phyloP scores from a whole-genome alignment of 2,888 invertebrate genomes.

The Glyphotaelius pellucidus region DNA sequence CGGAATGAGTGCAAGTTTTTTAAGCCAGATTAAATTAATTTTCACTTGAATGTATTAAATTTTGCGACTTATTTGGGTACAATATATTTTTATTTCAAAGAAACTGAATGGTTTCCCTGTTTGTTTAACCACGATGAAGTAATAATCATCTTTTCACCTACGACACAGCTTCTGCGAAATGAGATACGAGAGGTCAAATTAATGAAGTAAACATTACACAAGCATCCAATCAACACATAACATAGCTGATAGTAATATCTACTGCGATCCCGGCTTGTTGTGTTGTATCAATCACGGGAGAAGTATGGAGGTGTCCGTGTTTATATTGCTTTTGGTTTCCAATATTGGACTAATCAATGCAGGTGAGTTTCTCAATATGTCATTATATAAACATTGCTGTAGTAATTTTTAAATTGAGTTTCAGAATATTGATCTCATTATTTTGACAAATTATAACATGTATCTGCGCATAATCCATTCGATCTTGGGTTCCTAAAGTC shows the following conservation, averaged over 20 bases:
- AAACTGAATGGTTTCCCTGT: background rate
- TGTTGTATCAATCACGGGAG: background rate
- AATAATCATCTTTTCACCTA: constrained; percentile 51
- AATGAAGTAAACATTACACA: constrained; percentile 51
- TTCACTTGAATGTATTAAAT: background rate
- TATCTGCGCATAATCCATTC: background rate
- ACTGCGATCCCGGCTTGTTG: constrained; percentile 19
- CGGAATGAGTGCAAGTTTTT: too few species aligned
- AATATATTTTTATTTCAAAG: background rate
- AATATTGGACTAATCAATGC: constrained; percentile 52
- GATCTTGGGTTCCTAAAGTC: background rate
- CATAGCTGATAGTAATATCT: background rate
- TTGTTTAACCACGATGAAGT: background rate
- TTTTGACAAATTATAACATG: background rate
- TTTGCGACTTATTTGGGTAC: background rate
- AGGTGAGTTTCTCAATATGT: constrained; percentile 30
- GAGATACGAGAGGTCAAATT: constrained; percentile 63
- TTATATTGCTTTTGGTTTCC: constrained; percentile 42
- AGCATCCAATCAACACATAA: background rate
- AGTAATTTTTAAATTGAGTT: background rate
- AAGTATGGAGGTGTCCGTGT: constrained; percentile 29
- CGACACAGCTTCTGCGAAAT: constrained; percentile 36
- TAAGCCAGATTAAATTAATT: too few species aligned
- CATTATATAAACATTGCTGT: background rate
- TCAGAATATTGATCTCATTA: background rate